A percentile compares a stretch with the other conserved stretches of the same genome.
Conservation (phyloP, 2,888 invertebrate genomes). For the Scaptomyza flava region DNA sequence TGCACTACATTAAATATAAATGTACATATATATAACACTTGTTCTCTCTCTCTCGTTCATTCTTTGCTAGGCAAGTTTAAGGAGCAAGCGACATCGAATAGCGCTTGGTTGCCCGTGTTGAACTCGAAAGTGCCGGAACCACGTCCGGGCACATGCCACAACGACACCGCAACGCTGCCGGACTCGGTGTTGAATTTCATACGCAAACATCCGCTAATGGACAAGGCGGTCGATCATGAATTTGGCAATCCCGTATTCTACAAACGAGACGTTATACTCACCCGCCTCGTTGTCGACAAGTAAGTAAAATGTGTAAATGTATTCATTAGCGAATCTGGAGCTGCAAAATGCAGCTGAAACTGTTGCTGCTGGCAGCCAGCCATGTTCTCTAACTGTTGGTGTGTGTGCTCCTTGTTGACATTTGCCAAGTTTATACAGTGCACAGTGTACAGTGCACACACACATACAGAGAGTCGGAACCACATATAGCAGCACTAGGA, state of each 20-base stretch:
- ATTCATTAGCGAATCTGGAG: slow-evolving; percentile 65
- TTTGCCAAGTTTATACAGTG: slow-evolving; percentile 62
- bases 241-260: slow-evolving; percentile 97
- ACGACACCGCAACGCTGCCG: slow-evolving; percentile 95
- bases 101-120: slow-evolving; percentile 97
- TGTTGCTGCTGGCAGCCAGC: slow-evolving; percentile 36
- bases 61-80: slow-evolving; percentile 88
- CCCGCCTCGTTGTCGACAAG: slow-evolving; percentile 95
- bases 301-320: slow-evolving; percentile 79
- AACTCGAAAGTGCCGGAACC: slow-evolving; percentile 96
- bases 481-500: slow-evolving; percentile 13
- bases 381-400: slow-evolving; percentile 17
- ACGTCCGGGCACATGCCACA: slow-evolving; percentile 96
- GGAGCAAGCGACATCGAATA: slow-evolving; percentile 96
- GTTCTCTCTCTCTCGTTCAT: neutral
- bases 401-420: slow-evolving; percentile 55
- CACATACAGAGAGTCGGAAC: slow-evolving; percentile 13
- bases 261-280: slow-evolving; percentile 95
- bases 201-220: slow-evolving; percentile 98
- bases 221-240: slow-evolving; percentile 96
- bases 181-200: slow-evolving; percentile 98
- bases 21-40: slow-evolving; percentile 2
- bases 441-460: slow-evolving; percentile 22
- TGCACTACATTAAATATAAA: slow-evolving; percentile 37
- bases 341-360: slow-evolving; percentile 21